A percentile compares a stretch with the other conserved stretches of the same genome.
Conservation (phyloP, 2,888 invertebrate genomes). For the Ophion obscuratus region DNA sequence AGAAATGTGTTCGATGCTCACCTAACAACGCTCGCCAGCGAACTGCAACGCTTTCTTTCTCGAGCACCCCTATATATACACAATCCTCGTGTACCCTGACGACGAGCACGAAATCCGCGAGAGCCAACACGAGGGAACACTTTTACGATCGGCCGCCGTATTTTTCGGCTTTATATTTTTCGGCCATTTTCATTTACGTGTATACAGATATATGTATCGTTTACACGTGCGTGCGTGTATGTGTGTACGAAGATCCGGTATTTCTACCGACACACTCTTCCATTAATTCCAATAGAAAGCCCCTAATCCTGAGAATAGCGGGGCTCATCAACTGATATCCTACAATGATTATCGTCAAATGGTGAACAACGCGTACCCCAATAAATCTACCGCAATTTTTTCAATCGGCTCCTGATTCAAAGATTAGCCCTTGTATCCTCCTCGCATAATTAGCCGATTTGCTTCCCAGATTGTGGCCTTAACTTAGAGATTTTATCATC, state of each 20-base stretch:
- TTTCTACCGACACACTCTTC: conserved; percentile 17
- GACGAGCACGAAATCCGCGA: conserved; percentile 25
- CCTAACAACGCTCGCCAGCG: conserved; percentile 79
- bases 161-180: conserved; percentile 69
- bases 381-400: not conserved
- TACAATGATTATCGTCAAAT: conserved; percentile 7
- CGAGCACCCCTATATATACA: conserved; percentile 82
- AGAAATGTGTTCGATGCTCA: conserved; percentile 71
- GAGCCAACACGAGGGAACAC: conserved; percentile 53
- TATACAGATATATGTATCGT: not conserved
- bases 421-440: no score
- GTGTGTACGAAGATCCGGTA: conserved; percentile 28
- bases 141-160: conserved; percentile 72
- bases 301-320: conserved; percentile 17
- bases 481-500: no score
- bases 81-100: conserved; percentile 72
- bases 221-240: not conserved
- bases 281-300: conserved; percentile 49
- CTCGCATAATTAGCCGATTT: no score
- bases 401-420: not conserved
- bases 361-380: not conserved
- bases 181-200: conserved; percentile 40
- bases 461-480: no score
- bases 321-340: not conserved
- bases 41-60: conserved; percentile 79